Conservation (phyloP, 2,113 vertebrate species). For the Addax nasomaculatus region DNA sequence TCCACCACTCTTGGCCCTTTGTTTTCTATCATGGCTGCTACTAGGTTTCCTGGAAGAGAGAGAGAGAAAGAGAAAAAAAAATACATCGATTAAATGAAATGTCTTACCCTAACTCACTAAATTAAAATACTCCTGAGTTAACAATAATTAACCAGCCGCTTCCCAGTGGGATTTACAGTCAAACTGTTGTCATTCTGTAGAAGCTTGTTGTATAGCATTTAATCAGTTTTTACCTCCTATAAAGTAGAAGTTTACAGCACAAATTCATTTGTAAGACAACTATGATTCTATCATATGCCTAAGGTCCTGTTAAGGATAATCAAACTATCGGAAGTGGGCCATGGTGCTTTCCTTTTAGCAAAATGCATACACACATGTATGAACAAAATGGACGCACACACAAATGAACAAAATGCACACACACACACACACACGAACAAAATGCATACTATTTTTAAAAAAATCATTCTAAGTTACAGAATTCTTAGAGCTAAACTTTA, state of each 20-base stretch:
- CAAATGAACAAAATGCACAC: slow-evolving; percentile 6
- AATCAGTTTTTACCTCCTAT: background rate
- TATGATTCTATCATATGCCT: background rate
- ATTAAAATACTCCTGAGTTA: slow-evolving; percentile 28
- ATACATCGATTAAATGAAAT: slow-evolving; percentile 37
- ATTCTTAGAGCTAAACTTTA: background rate
- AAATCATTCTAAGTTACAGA: background rate
- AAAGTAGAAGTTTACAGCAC: background rate
- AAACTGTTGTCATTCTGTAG: background rate
- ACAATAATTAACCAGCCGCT: background rate
- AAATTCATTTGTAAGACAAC: background rate
- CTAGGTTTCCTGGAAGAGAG: slow-evolving; percentile 72
- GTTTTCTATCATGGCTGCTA: slow-evolving; percentile 94
- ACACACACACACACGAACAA: background rate
- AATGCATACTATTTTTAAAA: background rate
- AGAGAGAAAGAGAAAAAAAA: background rate
- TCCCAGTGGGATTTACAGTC: background rate
- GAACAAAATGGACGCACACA: background rate
- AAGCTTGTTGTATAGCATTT: background rate
- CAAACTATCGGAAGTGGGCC: background rate
- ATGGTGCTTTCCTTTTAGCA: background rate
- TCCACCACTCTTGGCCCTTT: slow-evolving; percentile 96
- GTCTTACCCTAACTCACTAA: slow-evolving; percentile 32
- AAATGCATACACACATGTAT: background rate
- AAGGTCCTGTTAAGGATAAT: background rate